Evolutionary conservation across 2,113 vertebrate species (phyloP).

Genomic region (Craseonycteris thonglongyai): DNA sequence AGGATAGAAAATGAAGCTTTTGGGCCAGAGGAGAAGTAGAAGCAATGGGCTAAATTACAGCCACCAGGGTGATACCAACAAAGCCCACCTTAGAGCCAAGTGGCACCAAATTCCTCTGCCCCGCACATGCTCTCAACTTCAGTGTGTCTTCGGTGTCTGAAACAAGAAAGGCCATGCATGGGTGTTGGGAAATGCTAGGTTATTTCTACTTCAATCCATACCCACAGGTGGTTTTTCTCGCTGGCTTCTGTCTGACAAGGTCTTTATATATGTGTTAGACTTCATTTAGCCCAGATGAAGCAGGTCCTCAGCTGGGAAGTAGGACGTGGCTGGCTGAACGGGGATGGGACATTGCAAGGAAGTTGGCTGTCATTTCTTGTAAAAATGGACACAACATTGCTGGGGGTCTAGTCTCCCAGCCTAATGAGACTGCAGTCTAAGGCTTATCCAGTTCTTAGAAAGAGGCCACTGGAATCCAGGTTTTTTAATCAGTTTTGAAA

Average conservation of each 20-base stretch:
- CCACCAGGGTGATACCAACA: neutral
- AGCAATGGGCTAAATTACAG: neutral
- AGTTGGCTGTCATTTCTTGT: neutral
- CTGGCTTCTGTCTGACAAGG: neutral
- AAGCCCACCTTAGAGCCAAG: neutral
- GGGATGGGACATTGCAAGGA: neutral
- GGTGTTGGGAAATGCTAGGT: neutral
- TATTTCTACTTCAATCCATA: neutral
- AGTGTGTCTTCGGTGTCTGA: neutral
- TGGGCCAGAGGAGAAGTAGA: neutral
- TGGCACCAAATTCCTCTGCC: neutral
- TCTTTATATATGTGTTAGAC: neutral
- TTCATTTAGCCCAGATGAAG: neutral
- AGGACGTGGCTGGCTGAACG: neutral
- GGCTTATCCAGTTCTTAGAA: neutral
- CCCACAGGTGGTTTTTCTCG: neutral
- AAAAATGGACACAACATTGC: neutral
- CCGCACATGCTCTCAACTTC: neutral
- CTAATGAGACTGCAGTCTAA: neutral
- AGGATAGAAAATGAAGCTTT: neutral
- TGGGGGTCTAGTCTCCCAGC: neutral
- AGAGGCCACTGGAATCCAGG: neutral
- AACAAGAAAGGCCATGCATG: neutral
- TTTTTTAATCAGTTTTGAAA: constrained; percentile 3
- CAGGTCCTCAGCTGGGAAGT: neutral